Evolutionary conservation across 2,113 vertebrate species (phyloP), one percentile per base, ranked within the genome.

Genomic region (Callipepla squamata): DNA sequence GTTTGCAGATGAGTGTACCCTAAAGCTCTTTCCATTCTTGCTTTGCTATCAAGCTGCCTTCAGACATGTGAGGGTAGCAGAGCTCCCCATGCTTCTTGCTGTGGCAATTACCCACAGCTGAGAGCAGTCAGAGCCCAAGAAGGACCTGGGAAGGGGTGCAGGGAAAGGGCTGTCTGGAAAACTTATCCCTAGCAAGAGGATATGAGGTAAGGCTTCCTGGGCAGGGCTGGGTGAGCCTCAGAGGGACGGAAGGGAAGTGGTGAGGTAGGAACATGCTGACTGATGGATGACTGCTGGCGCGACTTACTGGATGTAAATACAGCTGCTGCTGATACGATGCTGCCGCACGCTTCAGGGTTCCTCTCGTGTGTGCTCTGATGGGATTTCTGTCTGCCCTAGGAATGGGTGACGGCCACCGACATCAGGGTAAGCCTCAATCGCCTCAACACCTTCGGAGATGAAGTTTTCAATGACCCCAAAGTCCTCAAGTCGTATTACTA

Each of bases 401-500:
- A 99, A 85, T 99, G 99, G 99, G 99, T 99, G 93, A 99, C 99
- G 0, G 99, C 99, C 94, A 99, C 99, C 9, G 99, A 99, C 94
- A 99, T 99, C 97, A 96, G 98, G 94, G 99, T 99, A 90, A 99
- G 98, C 65, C 98, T 99, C 87, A 99, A 99, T 96, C 98, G 99
- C 30, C 98, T 99, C 87, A 99, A 99, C 97, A 99, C 99, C 0
- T 99, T 99, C 28, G 99, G 99, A 97, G 99, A 99, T 68, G 99
- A 99, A 96, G 99, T 99, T 40, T 99, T 99, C 97, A 99, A 99
- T 4, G 99, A 99, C 90, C 99, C 99, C 48, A 99, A 99, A 95
- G 99, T 99, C 95, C 98, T 99, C 61, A 99, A 99, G 96, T 99
- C 99, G 30, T 99, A 99, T 80, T 99, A 99, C 95, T 99, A 99